Evolutionary conservation across 2,888 invertebrate genomes (phyloP), one percentile per base, ranked within the genome.

Genomic region (Amiota communis): DNA sequence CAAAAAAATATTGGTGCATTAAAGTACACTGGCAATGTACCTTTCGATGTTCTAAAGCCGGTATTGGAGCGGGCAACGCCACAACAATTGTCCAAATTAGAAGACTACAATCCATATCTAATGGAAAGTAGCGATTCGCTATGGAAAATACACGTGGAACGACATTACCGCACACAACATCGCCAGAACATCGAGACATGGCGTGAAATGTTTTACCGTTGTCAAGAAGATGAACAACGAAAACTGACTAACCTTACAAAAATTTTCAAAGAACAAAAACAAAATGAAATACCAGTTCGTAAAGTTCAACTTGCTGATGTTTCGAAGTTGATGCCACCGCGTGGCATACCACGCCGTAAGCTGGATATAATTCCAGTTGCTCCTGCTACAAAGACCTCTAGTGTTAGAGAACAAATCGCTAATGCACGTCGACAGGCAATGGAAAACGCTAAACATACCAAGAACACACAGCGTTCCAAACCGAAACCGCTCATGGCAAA

Each of bases 401-500:
- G 81, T 64, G 89, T 91, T 0, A 90, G 90, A 1, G 81, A 90
- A 82, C 90, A 91, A 90, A 80, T 90, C 80, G 83, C 88, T 59
- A 87, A 91, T 85, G 84, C 84, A 6, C 88, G 90, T 11, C 81
- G 90, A 49, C 76, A 90, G 3, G 85, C 88, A 2, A 70, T 83
- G n/a, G n/a, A n/a, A n/a, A n/a, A n/a, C 83, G 51, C 11, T 89
- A 89, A 76, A 76, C 84, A 23, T 89, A 88, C 1, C 89, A 89
- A 78, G 88, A 88, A 75, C 84, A 84, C 80, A 0, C 72, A 77
- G 17, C 84, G 93, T 81, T 93, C 93, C 73, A 95, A 94, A 87
- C 95, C 96, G 86, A 97, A 97, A 2, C 98, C 98, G 0, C 91
- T 98, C 74, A 98, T 98, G 97, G 94, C 94, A 78, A 98, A 97